phyloP scores from a whole-genome alignment of 2,797 vertebrate genomes.

The Amniataba percoides region DNA sequence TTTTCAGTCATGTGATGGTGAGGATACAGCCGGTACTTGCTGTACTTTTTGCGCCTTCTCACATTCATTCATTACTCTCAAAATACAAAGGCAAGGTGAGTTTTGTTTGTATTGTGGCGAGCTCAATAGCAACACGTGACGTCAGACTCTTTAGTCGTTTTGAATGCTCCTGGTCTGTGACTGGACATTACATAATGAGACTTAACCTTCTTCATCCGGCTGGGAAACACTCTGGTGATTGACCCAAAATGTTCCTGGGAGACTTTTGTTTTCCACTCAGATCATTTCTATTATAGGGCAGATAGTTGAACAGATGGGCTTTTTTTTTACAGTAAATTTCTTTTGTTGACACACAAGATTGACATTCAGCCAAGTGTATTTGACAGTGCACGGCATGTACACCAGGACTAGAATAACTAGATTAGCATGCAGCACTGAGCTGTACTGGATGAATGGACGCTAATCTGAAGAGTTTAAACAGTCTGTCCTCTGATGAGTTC shows the following conservation, averaged over 20 bases:
- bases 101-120: slow-evolving; percentile 46
- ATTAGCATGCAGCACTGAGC: slow-evolving; percentile 69
- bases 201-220: slow-evolving; percentile 54
- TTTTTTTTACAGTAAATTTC: slow-evolving; percentile 11
- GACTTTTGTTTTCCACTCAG: slow-evolving; percentile 4
- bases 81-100: slow-evolving; percentile 37
- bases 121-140: slow-evolving; percentile 57
- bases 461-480: slow-evolving; percentile 69
- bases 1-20: no score
- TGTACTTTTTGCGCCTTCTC: neutral
- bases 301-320: neutral
- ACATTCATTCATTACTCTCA: slow-evolving; percentile 3
- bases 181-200: slow-evolving; percentile 75
- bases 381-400: slow-evolving; percentile 39
- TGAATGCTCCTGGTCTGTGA: slow-evolving; percentile 62
- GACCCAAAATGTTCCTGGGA: slow-evolving; percentile 1
- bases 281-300: neutral
- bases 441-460: slow-evolving; percentile 58
- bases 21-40: neutral
- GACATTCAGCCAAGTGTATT: slow-evolving; percentile 17
- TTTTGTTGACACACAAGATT: slow-evolving; percentile 8
- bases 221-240: slow-evolving; percentile 24
- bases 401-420: slow-evolving; percentile 79
- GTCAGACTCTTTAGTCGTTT: slow-evolving; percentile 50
- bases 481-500: slow-evolving; percentile 40